These are phyloP conservation scores for Nansenia antarctica DNA, from an alignment of 2,113 vertebrate species.

Conservation along the genomic window DNA sequence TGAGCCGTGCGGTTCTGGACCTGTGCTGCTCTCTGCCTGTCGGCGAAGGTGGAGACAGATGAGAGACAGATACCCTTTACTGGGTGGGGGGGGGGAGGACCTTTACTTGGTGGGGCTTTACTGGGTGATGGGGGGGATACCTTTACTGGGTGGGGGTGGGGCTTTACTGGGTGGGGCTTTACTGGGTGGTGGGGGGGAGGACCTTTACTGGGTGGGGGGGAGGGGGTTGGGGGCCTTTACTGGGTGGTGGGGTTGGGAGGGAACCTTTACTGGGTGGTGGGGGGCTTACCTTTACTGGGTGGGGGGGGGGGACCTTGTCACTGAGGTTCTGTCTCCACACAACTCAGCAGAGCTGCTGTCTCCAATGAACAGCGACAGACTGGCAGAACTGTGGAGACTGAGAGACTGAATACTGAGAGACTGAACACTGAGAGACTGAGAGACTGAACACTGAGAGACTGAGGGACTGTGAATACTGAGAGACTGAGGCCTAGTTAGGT, in stretches of 20 bases:
- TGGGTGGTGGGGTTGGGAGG: too few relatives aligned
- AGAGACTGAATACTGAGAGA: background rate
- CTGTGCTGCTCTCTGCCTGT: background rate
- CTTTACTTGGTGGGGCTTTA: too few relatives aligned
- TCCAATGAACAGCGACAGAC: background rate
- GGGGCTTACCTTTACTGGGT: background rate
- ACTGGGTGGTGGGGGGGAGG: constrained; percentile 3
- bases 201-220: background rate
- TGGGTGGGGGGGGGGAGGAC: too few relatives aligned
- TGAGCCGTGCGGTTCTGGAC: background rate
- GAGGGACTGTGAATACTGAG: background rate
- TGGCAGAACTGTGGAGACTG: background rate
- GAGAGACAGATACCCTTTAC: background rate
- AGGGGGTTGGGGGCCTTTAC: too few relatives aligned
- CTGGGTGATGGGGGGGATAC: too few relatives aligned
- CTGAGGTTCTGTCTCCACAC: background rate
- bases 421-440: too few relatives aligned
- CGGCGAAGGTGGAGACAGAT: background rate
- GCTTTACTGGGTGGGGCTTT: too few relatives aligned
- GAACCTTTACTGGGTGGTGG: background rate
- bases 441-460: background rate
- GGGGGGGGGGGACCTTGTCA: background rate
- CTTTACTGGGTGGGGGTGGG: too few relatives aligned
- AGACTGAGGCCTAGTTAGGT: too few relatives aligned
- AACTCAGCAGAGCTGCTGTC: background rate